Percentiles rank a stretch among this genome's conserved stretches.
phyloP scores from a whole-genome alignment of 1,140 invertebrate species.

The Ectropis grisescens region DNA sequence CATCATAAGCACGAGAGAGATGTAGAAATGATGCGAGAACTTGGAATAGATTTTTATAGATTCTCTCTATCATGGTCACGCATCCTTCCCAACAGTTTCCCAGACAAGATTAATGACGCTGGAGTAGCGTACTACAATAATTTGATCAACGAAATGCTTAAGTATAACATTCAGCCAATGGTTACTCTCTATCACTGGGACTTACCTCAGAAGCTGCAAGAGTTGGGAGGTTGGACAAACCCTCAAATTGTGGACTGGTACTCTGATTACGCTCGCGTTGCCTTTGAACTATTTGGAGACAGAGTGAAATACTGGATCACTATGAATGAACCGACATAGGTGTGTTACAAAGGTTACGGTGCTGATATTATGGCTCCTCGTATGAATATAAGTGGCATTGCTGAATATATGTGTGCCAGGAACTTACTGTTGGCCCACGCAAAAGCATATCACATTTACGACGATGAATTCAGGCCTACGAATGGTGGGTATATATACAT shows the following conservation, averaged over 20 bases:
- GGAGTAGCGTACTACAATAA: too few species aligned
- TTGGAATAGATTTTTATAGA: too few species aligned
- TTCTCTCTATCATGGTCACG: too few species aligned
- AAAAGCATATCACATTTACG: constrained; percentile 71
- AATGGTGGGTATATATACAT: constrained; percentile 60
- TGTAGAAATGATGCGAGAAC: too few species aligned
- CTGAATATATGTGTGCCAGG: constrained; percentile 50
- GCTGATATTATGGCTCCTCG: constrained; percentile 50
- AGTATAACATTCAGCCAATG: too few species aligned
- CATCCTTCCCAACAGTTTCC: too few species aligned
- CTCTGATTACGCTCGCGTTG: constrained; percentile 70
- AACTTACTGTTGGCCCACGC: constrained; percentile 24
- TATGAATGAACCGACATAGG: constrained; percentile 74
- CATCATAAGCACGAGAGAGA: too few species aligned
- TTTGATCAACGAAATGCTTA: too few species aligned
- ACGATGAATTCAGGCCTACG: constrained; percentile 17
- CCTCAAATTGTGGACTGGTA: constrained; percentile 71
- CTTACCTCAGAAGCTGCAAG: constrained; percentile 70
- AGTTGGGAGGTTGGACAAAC: constrained; percentile 74
- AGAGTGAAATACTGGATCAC: too few species aligned
- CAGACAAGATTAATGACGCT: too few species aligned
- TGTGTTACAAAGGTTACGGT: constrained; percentile 70
- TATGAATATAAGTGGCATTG: constrained; percentile 53
- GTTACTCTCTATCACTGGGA: too few species aligned
- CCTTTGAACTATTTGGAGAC: constrained; percentile 74